Evolutionary conservation across 2,888 invertebrate species (phyloP).

Genomic region (Mesopsocus fuscifrons): DNA sequence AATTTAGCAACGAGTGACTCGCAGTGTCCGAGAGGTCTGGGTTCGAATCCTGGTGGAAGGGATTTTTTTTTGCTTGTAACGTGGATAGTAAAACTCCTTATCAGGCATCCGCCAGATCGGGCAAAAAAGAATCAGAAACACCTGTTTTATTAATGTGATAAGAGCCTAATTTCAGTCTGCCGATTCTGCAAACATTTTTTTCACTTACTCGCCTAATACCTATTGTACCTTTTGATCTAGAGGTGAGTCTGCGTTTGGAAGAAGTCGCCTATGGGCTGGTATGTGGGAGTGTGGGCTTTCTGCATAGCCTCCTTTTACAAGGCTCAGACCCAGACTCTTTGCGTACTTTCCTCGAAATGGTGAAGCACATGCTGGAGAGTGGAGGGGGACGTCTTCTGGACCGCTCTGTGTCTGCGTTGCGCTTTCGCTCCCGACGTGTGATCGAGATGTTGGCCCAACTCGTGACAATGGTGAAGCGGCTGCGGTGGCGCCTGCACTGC

Average conservation of each 20-base stretch:
- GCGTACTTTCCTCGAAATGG: constrained; percentile 36
- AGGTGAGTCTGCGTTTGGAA: too few species aligned
- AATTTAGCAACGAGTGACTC: neutral
- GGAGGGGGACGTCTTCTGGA: constrained; percentile 35
- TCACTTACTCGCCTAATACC: too few species aligned
- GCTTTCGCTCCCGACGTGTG: constrained; percentile 30
- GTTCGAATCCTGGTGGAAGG: too few species aligned
- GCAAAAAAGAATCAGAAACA: too few species aligned
- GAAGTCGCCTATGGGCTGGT: constrained; percentile 39
- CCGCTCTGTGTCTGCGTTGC: constrained; percentile 33
- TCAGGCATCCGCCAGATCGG: too few species aligned
- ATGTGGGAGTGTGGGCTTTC: constrained; percentile 36
- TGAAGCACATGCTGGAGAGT: constrained; percentile 37
- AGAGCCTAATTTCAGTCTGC: too few species aligned
- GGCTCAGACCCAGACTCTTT: constrained; percentile 32
- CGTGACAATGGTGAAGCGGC: constrained; percentile 34
- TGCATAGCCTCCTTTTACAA: constrained; percentile 36
- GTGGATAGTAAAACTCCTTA: too few species aligned
- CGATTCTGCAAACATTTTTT: too few species aligned
- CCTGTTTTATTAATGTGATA: too few species aligned
- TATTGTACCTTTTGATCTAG: too few species aligned
- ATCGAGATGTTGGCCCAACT: constrained; percentile 36
- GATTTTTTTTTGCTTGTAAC: too few species aligned
- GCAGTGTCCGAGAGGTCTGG: too few species aligned
- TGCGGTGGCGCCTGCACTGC: constrained; percentile 33